phyloP scores from a whole-genome alignment of 2,888 invertebrate species.

The Ernsta delagoae region DNA sequence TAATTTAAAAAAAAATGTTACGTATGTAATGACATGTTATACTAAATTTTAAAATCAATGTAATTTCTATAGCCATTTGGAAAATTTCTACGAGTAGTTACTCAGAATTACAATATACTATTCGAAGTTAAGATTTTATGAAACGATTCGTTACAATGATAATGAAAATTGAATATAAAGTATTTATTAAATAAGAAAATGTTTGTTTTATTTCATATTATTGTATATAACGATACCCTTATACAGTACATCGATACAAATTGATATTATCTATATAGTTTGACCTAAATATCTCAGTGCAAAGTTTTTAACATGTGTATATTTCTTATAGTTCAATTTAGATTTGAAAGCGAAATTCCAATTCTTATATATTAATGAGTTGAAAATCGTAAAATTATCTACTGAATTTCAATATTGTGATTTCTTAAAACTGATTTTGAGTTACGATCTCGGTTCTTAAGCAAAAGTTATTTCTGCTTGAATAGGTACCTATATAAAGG shows the following conservation, averaged over 20 bases:
- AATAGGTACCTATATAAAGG: too few relatives aligned
- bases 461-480: too few relatives aligned
- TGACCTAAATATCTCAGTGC: too few relatives aligned
- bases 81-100: slow-evolving; percentile 26
- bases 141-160: slow-evolving; percentile 38
- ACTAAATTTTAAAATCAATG: not conserved
- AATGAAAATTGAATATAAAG: slow-evolving; percentile 69
- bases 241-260: too few relatives aligned
- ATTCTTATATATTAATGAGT: too few relatives aligned
- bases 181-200: slow-evolving; percentile 76
- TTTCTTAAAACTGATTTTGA: not conserved
- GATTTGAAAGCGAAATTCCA: too few relatives aligned
- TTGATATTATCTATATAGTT: too few relatives aligned
- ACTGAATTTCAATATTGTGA: not conserved
- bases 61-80: slow-evolving; percentile 26
- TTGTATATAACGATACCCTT: not conserved
- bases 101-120: slow-evolving; percentile 26
- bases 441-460: too few relatives aligned
- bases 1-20: too few relatives aligned
- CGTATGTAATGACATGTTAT: slow-evolving; percentile 19
- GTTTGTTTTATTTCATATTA: slow-evolving; percentile 55
- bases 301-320: too few relatives aligned
- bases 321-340: too few relatives aligned
- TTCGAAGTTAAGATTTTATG: slow-evolving; percentile 34
- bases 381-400: too few relatives aligned